Percentiles rank a stretch among this genome's conserved stretches.
These are phyloP conservation scores for Idaea biselata DNA, from an alignment of 2,888 invertebrate species.

Conservation along the genomic window DNA sequence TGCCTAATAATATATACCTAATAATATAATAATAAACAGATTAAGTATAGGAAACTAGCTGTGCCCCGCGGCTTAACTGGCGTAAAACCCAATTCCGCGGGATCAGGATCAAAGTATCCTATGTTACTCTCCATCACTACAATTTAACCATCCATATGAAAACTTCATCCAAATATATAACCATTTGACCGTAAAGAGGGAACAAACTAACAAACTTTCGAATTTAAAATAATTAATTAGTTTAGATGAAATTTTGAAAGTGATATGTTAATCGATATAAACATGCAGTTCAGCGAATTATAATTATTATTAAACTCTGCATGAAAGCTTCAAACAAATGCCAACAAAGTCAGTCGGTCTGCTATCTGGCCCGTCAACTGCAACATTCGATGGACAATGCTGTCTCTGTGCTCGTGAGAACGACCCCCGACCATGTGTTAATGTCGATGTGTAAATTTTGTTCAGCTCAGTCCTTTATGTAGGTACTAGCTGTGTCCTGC, in stretches of 20 bases:
- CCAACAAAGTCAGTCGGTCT: background rate
- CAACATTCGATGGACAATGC: slow-evolving; percentile 3
- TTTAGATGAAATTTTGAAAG: no score
- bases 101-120: no score
- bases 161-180: no score
- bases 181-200: no score
- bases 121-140: no score
- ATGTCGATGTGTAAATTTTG: slow-evolving; percentile 3
- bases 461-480: background rate
- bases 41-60: no score
- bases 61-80: no score
- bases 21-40: no score
- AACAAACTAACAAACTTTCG: background rate
- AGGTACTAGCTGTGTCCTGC: background rate
- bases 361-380: slow-evolving; percentile 1
- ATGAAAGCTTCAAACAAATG: background rate
- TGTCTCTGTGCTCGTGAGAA: slow-evolving; percentile 3
- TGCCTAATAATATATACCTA: no score
- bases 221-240: no score
- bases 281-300: slow-evolving; percentile 1
- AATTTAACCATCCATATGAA: no score
- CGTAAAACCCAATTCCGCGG: no score
- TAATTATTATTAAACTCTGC: background rate
- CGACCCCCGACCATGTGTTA: slow-evolving; percentile 4
- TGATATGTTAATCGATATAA: background rate